Evolutionary conservation across 2,797 vertebrate genomes (phyloP), one percentile per base, ranked within the genome.

Genomic region (Pangasius macronema): DNA sequence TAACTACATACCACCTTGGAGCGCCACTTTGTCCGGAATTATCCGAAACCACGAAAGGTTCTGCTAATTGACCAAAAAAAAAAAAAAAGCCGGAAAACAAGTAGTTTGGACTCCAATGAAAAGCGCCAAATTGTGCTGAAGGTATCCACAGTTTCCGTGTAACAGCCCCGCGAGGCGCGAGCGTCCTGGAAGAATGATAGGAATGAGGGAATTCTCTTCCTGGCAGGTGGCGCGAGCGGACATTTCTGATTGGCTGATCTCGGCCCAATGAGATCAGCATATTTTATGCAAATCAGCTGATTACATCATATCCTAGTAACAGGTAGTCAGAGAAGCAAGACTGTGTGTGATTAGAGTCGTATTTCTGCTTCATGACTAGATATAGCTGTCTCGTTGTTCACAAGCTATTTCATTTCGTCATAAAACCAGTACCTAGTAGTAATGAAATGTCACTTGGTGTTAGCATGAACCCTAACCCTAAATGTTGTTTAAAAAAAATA

Each of bases 121-220:
- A 39, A 80, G 36, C 39, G 20, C 59, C 79, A 20, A 14, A 22
- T 46, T 67, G 61, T 18, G 46, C 75, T 57, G 39, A 30, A 24
- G 20, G 67, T 59, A 63, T 65, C 55, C 82, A 81, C 86, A 46
- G 53, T 89, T 70, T n/a, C 20, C 75, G 94, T 90, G 94, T 67
- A 33, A 11, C 46, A 49, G 53, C 59, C 39, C 39, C 36, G 91
- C 94, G 92, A 93, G 91, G 94, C 93, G 94, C 93, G 93, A 94
- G 95, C 94, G 90, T 92, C 30, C 94, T 92, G 91, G 84, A 94
- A 93, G 96, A 97, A 97, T 97, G 96, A 93, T 91, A 94, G 96
- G 97, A 98, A 98, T 97, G 97, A 98, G 95, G 96, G 96, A 96
- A 97, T 96, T 93, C 96, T 92, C 95, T 95, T 95, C 95, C 96